These are phyloP conservation scores for Myopa tessellatipennis DNA, from an alignment of 2,888 invertebrate genomes.

Conservation along the genomic window DNA sequence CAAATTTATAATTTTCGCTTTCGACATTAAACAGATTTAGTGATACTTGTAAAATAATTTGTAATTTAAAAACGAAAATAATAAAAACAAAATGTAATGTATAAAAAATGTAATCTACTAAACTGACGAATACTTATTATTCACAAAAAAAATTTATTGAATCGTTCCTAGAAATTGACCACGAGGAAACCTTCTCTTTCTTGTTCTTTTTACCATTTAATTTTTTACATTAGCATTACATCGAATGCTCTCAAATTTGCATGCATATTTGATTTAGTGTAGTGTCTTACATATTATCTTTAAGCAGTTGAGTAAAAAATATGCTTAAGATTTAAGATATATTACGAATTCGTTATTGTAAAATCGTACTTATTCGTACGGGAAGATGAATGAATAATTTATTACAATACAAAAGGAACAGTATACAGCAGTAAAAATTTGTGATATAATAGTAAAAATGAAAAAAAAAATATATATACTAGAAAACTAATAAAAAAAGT, in stretches of 20 bases:
- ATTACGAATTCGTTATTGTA: too few relatives aligned
- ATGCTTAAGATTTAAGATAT: too few relatives aligned
- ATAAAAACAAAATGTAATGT: slow-evolving; percentile 32
- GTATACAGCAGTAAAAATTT: too few relatives aligned
- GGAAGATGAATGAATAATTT: neutral
- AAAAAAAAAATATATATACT: too few relatives aligned
- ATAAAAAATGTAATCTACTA: slow-evolving; percentile 20
- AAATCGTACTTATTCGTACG: neutral
- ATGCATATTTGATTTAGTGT: neutral
- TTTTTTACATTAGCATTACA: too few relatives aligned
- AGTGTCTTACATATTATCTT: neutral
- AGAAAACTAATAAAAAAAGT: neutral
- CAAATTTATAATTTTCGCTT: slow-evolving; percentile 11
- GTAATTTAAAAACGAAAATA: slow-evolving; percentile 46
- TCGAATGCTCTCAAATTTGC: too few relatives aligned
- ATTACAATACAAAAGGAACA: too few relatives aligned
- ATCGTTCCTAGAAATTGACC: neutral
- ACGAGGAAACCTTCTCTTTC: neutral
- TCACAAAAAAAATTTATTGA: neutral
- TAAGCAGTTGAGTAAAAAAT: neutral
- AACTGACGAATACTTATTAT: neutral
- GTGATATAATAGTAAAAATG: too few relatives aligned
- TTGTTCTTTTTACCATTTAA: too few relatives aligned
- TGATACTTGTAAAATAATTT: slow-evolving; percentile 44
- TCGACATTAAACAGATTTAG: slow-evolving; percentile 22